Evolutionary conservation across 1,140 invertebrate genomes (phyloP).

Genomic region (Maniola jurtina): DNA sequence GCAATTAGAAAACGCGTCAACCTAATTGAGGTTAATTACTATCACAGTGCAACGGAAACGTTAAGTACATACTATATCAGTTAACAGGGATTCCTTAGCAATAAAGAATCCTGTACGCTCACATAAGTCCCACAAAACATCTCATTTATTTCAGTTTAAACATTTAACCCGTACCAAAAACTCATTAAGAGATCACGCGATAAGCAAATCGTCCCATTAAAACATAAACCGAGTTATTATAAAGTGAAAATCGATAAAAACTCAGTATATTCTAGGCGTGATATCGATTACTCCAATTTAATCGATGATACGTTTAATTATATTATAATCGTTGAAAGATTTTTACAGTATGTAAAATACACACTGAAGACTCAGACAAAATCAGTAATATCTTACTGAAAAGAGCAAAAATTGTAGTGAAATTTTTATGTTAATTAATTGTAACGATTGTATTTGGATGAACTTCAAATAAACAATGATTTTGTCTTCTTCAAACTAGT

Average conservation of each 20-base stretch:
- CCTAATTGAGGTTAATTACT: conserved; percentile 19
- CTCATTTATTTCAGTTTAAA: conserved; percentile 27
- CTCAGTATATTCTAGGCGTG: conserved; percentile 10
- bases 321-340: neutral
- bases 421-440: too few species aligned
- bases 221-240: conserved; percentile 24
- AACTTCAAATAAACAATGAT: too few species aligned
- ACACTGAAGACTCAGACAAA: neutral
- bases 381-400: too few species aligned
- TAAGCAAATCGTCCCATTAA: conserved; percentile 33
- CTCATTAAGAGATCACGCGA: conserved; percentile 32
- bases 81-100: conserved; percentile 6
- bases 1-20: neutral
- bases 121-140: conserved; percentile 22
- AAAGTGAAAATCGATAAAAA: conserved; percentile 28
- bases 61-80: conserved; percentile 10
- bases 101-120: conserved; percentile 20
- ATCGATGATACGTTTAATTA: conserved; percentile 12
- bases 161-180: conserved; percentile 19
- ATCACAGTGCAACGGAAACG: conserved; percentile 11
- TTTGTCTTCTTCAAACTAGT: too few species aligned
- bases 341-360: neutral
- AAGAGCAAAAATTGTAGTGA: too few species aligned
- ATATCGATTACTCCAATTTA: conserved; percentile 28
- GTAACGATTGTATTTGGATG: too few species aligned